Percentiles rank a stretch among this genome's conserved stretches.
phyloP scores from a whole-genome alignment of 1,140 invertebrate species.

The Zophobas morio region DNA sequence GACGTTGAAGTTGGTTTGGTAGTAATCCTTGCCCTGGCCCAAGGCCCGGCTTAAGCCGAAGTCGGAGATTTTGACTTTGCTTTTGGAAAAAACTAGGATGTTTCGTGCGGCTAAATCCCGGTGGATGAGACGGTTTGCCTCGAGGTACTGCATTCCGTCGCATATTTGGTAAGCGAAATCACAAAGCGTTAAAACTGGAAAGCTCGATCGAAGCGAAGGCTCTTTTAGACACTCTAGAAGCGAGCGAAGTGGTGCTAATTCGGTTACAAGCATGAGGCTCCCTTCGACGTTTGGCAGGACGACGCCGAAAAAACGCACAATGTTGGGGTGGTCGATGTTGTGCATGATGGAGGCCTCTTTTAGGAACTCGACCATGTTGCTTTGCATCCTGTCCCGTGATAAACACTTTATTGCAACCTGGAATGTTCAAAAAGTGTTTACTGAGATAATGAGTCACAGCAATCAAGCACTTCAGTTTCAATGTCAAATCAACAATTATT shows the following conservation, averaged over 20 bases:
- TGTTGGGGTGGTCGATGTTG: constrained; percentile 96
- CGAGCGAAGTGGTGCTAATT: constrained; percentile 94
- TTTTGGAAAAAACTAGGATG: constrained; percentile 95
- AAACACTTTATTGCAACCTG: constrained; percentile 98
- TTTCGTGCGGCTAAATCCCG: constrained; percentile 95
- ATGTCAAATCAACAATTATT: neutral
- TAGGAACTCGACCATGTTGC: constrained; percentile 95
- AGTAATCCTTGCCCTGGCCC: constrained; percentile 99
- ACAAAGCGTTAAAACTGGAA: constrained; percentile 90
- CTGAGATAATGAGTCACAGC: too few species aligned
- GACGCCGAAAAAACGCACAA: constrained; percentile 96
- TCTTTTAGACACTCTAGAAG: constrained; percentile 97
- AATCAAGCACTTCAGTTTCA: constrained; percentile 47
- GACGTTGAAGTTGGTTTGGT: constrained; percentile 98
- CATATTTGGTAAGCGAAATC: constrained; percentile 96
- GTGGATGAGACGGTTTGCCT: constrained; percentile 94
- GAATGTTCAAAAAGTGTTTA: constrained; percentile 66
- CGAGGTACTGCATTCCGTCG: constrained; percentile 96
- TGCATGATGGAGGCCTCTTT: constrained; percentile 99
- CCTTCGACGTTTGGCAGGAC: constrained; percentile 89
- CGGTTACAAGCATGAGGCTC: constrained; percentile 95
- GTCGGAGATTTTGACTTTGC: constrained; percentile 98
- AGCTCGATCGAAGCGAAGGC: constrained; percentile 87
- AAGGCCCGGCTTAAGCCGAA: constrained; percentile 95
- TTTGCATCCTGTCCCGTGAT: constrained; percentile 93